Evolutionary conservation across 2,888 invertebrate genomes (phyloP).

Genomic region (Caenorhabditis parvicauda): DNA sequence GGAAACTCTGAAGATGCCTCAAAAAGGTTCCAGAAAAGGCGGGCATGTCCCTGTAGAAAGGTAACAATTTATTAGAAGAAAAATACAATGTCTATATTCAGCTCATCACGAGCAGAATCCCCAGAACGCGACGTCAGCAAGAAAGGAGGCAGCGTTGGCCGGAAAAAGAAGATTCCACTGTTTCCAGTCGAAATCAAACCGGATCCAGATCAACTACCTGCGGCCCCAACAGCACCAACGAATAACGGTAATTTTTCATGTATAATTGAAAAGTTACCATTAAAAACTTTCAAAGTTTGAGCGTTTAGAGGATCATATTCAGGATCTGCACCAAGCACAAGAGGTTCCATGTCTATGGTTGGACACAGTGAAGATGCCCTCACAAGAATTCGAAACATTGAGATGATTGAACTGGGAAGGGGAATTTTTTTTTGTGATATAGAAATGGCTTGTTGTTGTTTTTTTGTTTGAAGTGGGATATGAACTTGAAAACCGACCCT

Average conservation of each 20-base stretch:
- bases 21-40: conserved; percentile 64
- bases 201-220: conserved; percentile 26
- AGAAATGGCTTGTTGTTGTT: neutral
- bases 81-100: conserved; percentile 3
- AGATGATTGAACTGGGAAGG: conserved; percentile 88
- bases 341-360: conserved; percentile 59
- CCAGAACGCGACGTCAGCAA: no score
- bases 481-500: no score
- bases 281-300: neutral
- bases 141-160: no score
- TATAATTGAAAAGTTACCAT: no score
- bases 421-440: no score
- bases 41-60: conserved; percentile 18
- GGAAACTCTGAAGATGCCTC: conserved; percentile 85
- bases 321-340: conserved; percentile 41
- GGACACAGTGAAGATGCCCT: conserved; percentile 84
- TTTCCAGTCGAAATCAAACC: conserved; percentile 27
- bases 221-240: neutral
- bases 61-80: conserved; percentile 7
- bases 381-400: conserved; percentile 97
- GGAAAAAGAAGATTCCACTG: conserved; percentile 22
- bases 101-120: neutral
- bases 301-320: neutral
- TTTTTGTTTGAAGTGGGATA: neutral
- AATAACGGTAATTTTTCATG: neutral